phyloP scores from a whole-genome alignment of 2,888 invertebrate species.

The Phyllotreta striolata region DNA sequence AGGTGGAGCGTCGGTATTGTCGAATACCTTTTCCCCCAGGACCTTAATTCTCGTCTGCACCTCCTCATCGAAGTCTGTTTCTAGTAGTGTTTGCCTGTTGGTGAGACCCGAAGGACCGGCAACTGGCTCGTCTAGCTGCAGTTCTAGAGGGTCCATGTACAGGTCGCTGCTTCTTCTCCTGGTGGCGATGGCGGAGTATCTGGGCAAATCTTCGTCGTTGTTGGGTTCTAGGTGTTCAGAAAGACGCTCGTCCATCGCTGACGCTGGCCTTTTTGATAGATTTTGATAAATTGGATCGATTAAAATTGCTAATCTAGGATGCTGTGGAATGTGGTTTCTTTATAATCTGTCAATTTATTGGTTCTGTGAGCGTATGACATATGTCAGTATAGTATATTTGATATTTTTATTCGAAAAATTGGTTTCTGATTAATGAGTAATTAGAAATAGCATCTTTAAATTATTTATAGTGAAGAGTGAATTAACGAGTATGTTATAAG shows the following conservation, averaged over 20 bases:
- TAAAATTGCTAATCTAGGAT: no score
- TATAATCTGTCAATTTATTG: no score
- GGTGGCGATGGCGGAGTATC: slow-evolving; percentile 36
- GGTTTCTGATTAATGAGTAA: no score
- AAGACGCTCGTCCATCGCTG: slow-evolving; percentile 35
- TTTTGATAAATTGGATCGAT: no score
- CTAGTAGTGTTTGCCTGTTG: slow-evolving; percentile 33
- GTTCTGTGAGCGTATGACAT: no score
- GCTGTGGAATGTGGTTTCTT: no score
- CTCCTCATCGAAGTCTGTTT: slow-evolving; percentile 38
- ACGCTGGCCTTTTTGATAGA: slow-evolving; percentile 24
- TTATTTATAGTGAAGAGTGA: no score
- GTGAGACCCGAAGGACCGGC: slow-evolving; percentile 10
- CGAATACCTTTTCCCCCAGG: slow-evolving; percentile 20
- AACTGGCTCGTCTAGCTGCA: background rate
- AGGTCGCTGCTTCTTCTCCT: slow-evolving; percentile 55
- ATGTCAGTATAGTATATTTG: no score
- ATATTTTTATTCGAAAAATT: no score
- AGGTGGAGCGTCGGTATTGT: slow-evolving; percentile 32
- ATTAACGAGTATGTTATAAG: no score
- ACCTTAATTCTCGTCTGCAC: slow-evolving; percentile 31
- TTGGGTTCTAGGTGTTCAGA: slow-evolving; percentile 34
- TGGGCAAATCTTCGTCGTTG: slow-evolving; percentile 41
- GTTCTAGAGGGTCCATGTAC: slow-evolving; percentile 50
- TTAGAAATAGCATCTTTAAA: no score